Base-by-base conservation (phyloP, 64 coral and sea anemone genomes). In the Pachyseris speciosa region DNA sequence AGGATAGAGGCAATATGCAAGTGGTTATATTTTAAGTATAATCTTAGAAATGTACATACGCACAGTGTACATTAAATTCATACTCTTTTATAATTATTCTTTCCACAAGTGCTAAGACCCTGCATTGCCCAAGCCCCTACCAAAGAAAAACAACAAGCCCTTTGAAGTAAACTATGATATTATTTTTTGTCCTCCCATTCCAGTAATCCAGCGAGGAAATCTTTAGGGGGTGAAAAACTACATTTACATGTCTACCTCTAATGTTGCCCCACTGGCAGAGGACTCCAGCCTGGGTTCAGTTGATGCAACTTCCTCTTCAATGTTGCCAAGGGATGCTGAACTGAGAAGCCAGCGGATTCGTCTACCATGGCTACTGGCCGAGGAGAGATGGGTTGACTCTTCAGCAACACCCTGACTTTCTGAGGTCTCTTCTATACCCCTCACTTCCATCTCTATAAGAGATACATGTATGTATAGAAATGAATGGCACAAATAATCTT, bases 191-290 rank as follows among this genome's bases (percentile, higher is more conserved):
- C n/a, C n/a, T n/a, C n/a, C n/a, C n/a, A n/a, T n/a, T n/a, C n/a
- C n/a, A n/a, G n/a, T n/a, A n/a, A n/a, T n/a, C n/a, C n/a, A n/a
- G n/a, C n/a, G n/a, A n/a, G n/a, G 47, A 49, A 49, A 49, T 9
- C 15, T 49, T 49, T 49, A 15, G 7, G 7, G 1, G 7, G 47
- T 49, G 47, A 49, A 9, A 49, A 49, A 49, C 7, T 15, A 49
- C 47, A 49, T 37, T 36, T 69, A 36, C 15, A 1, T 83, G 15
- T 11, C 34, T 37, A 96, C 94, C 86, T 96, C 95, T 13, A 96
- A 37, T 5, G 68, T 44, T 71, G 95, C 95, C 16, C 95, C 95
- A 93, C 95, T 96, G 5, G 95, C 91, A 64, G 95, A 96, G 33
- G 95, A 96, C 43, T 96, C 86, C 60, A 93, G 29, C 81, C 86